phyloP scores from a whole-genome alignment of 2,797 vertebrate species.

The Pagetopsis macropterus region DNA sequence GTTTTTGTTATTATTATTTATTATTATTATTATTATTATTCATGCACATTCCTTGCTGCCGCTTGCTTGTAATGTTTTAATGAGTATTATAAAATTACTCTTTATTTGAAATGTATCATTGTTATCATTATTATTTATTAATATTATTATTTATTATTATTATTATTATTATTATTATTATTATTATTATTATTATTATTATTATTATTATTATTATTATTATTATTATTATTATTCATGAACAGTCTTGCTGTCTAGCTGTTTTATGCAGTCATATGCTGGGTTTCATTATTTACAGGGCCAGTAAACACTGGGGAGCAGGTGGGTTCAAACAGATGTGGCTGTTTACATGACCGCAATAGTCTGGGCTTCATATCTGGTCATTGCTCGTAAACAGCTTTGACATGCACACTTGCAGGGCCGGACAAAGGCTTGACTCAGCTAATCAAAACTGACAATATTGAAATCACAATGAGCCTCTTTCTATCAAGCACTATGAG shows the following conservation, averaged over 20 bases:
- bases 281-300: slow-evolving; percentile 77
- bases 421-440: slow-evolving; percentile 72
- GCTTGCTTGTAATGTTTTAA: too few species aligned
- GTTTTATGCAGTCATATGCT: slow-evolving; percentile 51
- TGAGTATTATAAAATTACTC: too few species aligned
- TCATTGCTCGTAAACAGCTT: slow-evolving; percentile 83
- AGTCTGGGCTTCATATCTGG: slow-evolving; percentile 85
- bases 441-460: slow-evolving; percentile 84
- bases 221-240: slow-evolving; percentile 1
- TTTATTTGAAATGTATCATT: too few species aligned
- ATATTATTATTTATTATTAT: neutral
- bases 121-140: too few species aligned
- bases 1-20: too few species aligned
- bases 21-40: too few species aligned
- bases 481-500: slow-evolving; percentile 68
- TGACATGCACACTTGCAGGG: slow-evolving; percentile 80
- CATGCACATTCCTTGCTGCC: too few species aligned
- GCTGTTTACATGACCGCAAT: slow-evolving; percentile 82
- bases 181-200: too few species aligned
- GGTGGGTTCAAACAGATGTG: slow-evolving; percentile 85
- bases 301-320: slow-evolving; percentile 79
- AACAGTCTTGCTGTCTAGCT: slow-evolving; percentile 58
- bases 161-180: too few species aligned
- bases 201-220: too few species aligned
- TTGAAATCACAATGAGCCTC: slow-evolving; percentile 77